These are phyloP conservation scores for Junonia oenone DNA, from an alignment of 2,888 invertebrate genomes.

Conservation along the genomic window DNA sequence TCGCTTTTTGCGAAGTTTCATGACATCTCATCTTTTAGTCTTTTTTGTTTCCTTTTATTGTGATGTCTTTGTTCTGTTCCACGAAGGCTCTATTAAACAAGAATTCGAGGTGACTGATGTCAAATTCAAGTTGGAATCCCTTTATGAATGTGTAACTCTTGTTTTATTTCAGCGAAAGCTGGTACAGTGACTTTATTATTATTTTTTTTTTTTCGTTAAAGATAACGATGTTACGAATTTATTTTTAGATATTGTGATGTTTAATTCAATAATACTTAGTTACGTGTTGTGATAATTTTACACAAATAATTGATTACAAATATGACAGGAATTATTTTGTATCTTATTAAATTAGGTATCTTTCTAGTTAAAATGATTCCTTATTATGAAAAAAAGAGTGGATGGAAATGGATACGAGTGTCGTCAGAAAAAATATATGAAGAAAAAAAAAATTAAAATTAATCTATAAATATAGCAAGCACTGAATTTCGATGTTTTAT, in stretches of 20 bases:
- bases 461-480: constrained; percentile 64
- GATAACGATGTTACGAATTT: too few relatives aligned
- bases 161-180: not conserved
- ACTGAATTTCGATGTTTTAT: constrained; percentile 76
- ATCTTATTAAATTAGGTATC: too few relatives aligned
- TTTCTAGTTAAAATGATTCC: too few relatives aligned
- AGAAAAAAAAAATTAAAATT: constrained; percentile 37
- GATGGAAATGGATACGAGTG: constrained; percentile 22
- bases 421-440: constrained; percentile 36
- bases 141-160: constrained; percentile 5
- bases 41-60: constrained; percentile 17
- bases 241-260: too few relatives aligned
- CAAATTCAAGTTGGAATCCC: constrained; percentile 7
- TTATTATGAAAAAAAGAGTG: too few relatives aligned
- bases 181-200: not conserved
- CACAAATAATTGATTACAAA: too few relatives aligned
- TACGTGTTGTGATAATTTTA: too few relatives aligned
- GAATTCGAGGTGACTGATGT: constrained; percentile 16
- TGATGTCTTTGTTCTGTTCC: constrained; percentile 12
- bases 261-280: too few relatives aligned
- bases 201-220: too few relatives aligned
- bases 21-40: not conserved
- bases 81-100: constrained; percentile 16
- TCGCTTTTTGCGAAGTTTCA: not conserved
- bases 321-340: too few relatives aligned